A percentile compares a stretch with the other conserved stretches of the same genome.
Evolutionary conservation across 2,797 vertebrate species (phyloP).

Genomic region (Hirundo rustica): DNA sequence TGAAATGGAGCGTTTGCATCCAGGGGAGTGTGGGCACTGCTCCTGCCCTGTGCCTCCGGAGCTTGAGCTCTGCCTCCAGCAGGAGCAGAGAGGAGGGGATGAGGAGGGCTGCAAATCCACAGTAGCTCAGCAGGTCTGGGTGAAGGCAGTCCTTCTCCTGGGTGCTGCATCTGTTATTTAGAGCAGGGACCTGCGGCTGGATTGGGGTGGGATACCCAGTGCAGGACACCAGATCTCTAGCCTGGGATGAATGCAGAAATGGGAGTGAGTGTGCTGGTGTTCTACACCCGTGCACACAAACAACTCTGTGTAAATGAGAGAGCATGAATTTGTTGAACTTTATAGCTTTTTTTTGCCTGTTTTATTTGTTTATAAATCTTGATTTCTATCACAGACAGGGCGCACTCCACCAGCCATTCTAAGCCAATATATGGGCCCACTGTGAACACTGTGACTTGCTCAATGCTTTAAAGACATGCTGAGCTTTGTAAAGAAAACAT

Average conservation of each 20-base stretch:
- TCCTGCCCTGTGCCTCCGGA: neutral
- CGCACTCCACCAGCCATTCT: neutral
- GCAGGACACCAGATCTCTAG: neutral
- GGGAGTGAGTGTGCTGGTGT: neutral
- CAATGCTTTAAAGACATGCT: constrained; percentile 17
- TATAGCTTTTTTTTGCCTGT: neutral
- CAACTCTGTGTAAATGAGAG: neutral
- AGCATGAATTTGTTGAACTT: neutral
- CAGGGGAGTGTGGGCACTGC: neutral
- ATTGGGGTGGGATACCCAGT: neutral
- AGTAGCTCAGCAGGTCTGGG: neutral
- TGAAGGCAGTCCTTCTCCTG: neutral
- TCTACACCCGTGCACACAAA: neutral
- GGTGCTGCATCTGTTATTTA: neutral
- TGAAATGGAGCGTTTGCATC: neutral
- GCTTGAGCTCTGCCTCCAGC: neutral
- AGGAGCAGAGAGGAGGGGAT: neutral
- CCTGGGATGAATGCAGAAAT: neutral
- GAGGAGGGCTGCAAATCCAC: neutral
- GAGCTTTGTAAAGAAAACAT: constrained; percentile 52
- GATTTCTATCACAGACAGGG: neutral
- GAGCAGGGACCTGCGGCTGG: too few species aligned
- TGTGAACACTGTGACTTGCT: constrained; percentile 32
- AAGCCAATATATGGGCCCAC: neutral
- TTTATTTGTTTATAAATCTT: neutral